Evolutionary conservation across 2,113 vertebrate species (phyloP), one percentile per base, ranked within the genome.

Genomic region (Odontophorus gujanensis): DNA sequence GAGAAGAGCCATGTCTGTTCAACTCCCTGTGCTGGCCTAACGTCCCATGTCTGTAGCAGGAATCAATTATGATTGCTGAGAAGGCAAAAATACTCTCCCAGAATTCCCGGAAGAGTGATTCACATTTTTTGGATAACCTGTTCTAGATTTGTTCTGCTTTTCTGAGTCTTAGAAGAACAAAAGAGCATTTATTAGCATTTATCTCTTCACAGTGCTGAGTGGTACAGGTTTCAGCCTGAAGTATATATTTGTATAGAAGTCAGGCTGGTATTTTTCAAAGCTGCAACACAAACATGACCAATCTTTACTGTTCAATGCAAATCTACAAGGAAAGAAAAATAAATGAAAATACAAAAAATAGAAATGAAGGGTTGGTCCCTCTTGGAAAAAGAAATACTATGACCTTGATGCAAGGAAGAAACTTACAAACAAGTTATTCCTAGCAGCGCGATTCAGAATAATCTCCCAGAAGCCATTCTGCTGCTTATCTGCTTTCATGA

Each of bases 401-500:
- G 45, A 71, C 32, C 80, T 81, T 75, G 57, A 63, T 55, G 43
- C 58, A 67, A 74, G 32, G 55, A 77, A 71, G 19, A 21, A 69
- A 59, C 71, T 77, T 50, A 26, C 67, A 65, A 88, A 1, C 34
- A 67, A 32, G 21, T 78, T 3, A 51, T 63, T 92, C 53, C 7
- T 40, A 83, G 47, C 32, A 51, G 15, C 9, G 10, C 72, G 21
- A 43, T 90, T 86, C 38, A 59, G 18, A 25, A n/a, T 57, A 59
- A 51, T 95, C 61, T 83, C 85, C 20, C 15, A 81, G 76, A 81
- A 92, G 50, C 19, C 42, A 13, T 63, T 74, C n/a, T 78, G 22
- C 81, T 81, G 4, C 14, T 74, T 24, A 43, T 9, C 30, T 83
- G 0, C 72, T 95, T 63, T 48, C 1, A 1, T 22, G 36, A 71